Percentiles rank a stretch among this genome's conserved stretches.
These are phyloP conservation scores for Miniopterus natalensis DNA, from an alignment of 2,113 vertebrate species.

Conservation along the genomic window DNA sequence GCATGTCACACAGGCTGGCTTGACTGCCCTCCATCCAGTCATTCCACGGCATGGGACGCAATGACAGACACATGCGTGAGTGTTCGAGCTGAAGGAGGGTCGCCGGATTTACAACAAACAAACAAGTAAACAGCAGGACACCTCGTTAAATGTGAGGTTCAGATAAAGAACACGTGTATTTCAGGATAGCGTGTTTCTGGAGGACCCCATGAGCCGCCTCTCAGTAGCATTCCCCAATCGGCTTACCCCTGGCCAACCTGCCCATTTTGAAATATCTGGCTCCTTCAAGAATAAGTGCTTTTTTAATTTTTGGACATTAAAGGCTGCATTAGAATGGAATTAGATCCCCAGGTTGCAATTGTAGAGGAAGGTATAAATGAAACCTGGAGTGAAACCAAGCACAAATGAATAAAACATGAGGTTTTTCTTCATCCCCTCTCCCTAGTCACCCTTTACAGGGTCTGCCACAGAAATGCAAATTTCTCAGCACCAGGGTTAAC, in stretches of 20 bases:
- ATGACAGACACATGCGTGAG: not conserved
- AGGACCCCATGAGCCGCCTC: not conserved
- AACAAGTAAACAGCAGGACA: not conserved
- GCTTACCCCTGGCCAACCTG: not conserved
- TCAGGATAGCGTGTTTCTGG: not conserved
- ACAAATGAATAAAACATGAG: not conserved
- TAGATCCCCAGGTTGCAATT: not conserved
- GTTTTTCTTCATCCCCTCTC: not conserved
- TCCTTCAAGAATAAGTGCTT: not conserved
- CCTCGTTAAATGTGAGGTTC: not conserved
- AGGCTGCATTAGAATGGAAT: not conserved
- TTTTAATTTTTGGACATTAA: not conserved
- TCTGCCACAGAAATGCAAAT: constrained; percentile 32
- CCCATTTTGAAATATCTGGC: not conserved
- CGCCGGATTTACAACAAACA: not conserved
- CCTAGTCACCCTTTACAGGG: not conserved
- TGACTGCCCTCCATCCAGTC: not conserved
- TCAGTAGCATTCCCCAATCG: not conserved
- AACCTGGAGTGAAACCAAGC: not conserved
- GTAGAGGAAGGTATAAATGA: not conserved
- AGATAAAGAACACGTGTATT: not conserved
- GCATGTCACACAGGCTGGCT: not conserved
- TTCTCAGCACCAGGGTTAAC: constrained; percentile 53
- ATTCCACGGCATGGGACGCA: not conserved
- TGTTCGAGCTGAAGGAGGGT: not conserved